Evolutionary conservation across 2,797 vertebrate species (phyloP).

Genomic region (Esox masquinongy): DNA sequence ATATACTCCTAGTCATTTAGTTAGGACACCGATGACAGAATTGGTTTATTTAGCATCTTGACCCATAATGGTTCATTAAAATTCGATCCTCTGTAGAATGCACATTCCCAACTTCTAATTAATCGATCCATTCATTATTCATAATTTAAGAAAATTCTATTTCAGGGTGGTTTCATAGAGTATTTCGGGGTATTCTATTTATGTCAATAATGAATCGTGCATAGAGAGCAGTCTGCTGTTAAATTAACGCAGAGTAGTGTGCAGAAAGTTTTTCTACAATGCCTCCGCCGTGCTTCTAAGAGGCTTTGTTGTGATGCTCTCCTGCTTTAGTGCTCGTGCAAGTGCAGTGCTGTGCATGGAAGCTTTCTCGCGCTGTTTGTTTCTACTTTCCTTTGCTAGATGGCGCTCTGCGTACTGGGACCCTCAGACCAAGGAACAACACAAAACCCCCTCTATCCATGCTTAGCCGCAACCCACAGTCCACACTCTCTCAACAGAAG

Average conservation of each 20-base stretch:
- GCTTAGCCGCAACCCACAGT: constrained; percentile 40
- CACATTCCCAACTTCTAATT: constrained; percentile 15
- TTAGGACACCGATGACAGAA: constrained; percentile 27
- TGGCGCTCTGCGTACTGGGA: constrained; percentile 92
- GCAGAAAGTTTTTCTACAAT: background rate
- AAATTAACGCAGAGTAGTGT: background rate
- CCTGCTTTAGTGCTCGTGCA: constrained; percentile 23
- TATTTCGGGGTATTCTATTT: background rate
- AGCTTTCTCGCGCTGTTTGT: constrained; percentile 69
- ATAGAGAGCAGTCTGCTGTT: background rate
- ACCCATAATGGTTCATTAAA: constrained; percentile 32
- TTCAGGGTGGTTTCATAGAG: background rate
- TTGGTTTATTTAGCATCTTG: constrained; percentile 27
- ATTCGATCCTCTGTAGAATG: constrained; percentile 19
- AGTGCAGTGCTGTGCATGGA: constrained; percentile 36
- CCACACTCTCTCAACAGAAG: constrained; percentile 36
- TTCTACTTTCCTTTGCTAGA: constrained; percentile 89
- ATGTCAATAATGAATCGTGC: background rate
- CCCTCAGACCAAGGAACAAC: constrained; percentile 68
- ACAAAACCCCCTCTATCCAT: constrained; percentile 43
- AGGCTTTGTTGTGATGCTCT: constrained; percentile 54
- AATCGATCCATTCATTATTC: constrained; percentile 11
- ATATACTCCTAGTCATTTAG: constrained; percentile 48
- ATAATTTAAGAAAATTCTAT: background rate
- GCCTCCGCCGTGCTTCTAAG: background rate